Conservation (phyloP, 2,888 invertebrate genomes). For the Leptinotarsa rubiginosa region DNA sequence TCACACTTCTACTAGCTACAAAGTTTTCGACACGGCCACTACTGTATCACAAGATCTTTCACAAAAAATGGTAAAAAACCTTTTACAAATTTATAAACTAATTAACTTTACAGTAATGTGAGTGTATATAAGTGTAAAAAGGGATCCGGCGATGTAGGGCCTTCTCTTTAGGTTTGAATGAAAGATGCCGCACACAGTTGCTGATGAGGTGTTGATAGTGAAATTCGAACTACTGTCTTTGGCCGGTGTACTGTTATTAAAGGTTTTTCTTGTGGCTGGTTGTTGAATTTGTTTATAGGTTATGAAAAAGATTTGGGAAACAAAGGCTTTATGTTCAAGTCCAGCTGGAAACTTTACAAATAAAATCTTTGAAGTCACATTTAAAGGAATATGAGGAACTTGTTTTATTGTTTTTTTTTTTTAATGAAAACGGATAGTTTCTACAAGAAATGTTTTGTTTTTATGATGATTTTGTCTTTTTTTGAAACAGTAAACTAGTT, state of each 20-base stretch:
- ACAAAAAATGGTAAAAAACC: conserved; percentile 42
- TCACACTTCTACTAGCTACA: conserved; percentile 62
- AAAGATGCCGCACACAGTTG: background rate
- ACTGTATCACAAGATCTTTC: conserved; percentile 40
- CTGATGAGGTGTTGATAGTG: background rate
- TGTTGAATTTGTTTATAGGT: background rate
- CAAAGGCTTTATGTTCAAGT: too few relatives aligned
- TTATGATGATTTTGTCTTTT: too few relatives aligned
- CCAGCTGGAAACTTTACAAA: too few relatives aligned
- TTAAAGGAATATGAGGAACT: too few relatives aligned
- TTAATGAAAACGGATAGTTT: too few relatives aligned
- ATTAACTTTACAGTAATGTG: conserved; percentile 32
- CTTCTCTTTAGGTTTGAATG: conserved; percentile 19
- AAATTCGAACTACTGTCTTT: background rate
- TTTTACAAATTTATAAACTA: conserved; percentile 42
- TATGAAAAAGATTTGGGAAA: too few relatives aligned
- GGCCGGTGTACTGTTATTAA: background rate
- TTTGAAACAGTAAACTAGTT: too few relatives aligned
- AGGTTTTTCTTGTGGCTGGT: background rate
- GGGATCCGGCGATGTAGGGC: background rate
- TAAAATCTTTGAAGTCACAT: too few relatives aligned
- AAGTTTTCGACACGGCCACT: conserved; percentile 59
- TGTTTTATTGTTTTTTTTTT: too few relatives aligned
- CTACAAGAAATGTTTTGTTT: too few relatives aligned
- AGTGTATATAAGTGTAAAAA: conserved; percentile 28